Base-by-base conservation (phyloP, 2,888 invertebrate genomes). In the Molorchus minor region DNA sequence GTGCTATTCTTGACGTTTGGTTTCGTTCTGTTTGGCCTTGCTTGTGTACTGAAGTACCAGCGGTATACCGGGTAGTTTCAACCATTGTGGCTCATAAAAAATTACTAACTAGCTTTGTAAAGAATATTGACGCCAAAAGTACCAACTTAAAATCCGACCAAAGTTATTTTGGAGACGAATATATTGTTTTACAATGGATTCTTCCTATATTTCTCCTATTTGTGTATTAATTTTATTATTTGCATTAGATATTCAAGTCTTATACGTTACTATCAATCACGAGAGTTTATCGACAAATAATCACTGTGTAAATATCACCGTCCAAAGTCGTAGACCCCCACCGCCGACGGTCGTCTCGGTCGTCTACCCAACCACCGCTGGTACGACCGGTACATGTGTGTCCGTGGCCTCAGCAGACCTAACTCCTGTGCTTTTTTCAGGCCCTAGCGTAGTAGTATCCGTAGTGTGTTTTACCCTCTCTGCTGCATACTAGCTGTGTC, bases 1-100 rank as follows among this genome's bases (percentile, higher is more conserved):
- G 71, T 74, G 73, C 69, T 70, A 67, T 71, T 65, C 70, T 66
- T 69, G 65, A 64, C 70, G 69, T 72, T 64, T 69, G 67, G 73
- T 72, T 61, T 68, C 66, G 49, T 49, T 49, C 49, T 49, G 61
- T 62, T 67, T 56, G 61, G 67, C 64, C 62, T 56, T 61, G 58
- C 61, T 64, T 64, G 57, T 58, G 58, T 58, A 62, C 56, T 62
- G 59, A 44, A 45, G 15, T 35, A 49, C 54, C 35, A 44, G 41
- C 56, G 30, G 36, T 47, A 1, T 20, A n/a, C 17, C 3, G 40
- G 8, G n/a, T n/a, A n/a, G n/a, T n/a, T n/a, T n/a, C n/a, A n/a
- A n/a, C n/a, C n/a, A n/a, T n/a, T n/a, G n/a, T n/a, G n/a, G n/a
- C n/a, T n/a, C n/a, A n/a, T n/a, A n/a, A n/a, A n/a, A n/a, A n/a